Percentiles rank a stretch among this genome's conserved stretches.
Conservation (phyloP, 2,797 vertebrate species). For the Micromesistius poutassou region DNA sequence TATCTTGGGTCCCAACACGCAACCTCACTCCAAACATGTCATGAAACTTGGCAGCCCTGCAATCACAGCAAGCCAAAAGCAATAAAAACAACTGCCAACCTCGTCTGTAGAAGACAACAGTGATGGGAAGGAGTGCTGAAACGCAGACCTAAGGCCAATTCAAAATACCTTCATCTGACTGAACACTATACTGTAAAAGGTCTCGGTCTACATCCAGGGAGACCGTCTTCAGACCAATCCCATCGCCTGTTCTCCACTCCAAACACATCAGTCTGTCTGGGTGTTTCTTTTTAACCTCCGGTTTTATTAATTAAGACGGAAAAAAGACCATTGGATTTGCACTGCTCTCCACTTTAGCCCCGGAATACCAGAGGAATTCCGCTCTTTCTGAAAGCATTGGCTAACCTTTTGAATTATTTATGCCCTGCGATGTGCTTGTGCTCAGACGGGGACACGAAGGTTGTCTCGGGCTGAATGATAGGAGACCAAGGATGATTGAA, state of each 20-base stretch:
- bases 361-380: constrained; percentile 45
- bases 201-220: background rate
- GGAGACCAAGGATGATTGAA: constrained; percentile 29
- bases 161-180: no score
- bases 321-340: constrained; percentile 36
- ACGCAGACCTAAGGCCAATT: background rate
- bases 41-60: no score
- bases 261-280: constrained; percentile 37
- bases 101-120: background rate
- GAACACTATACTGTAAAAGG: background rate
- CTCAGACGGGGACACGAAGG: constrained; percentile 35
- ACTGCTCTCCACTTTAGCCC: constrained; percentile 40
- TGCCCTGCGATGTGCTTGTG: constrained; percentile 35
- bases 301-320: constrained; percentile 47
- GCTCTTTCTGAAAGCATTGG: constrained; percentile 39
- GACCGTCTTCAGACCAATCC: constrained; percentile 27
- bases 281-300: constrained; percentile 25
- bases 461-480: constrained; percentile 28
- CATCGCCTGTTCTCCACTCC: constrained; percentile 34
- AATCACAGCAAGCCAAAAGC: no score
- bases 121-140: background rate
- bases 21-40: no score
- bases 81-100: no score
- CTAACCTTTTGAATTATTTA: constrained; percentile 57
- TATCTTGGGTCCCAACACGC: no score